These are phyloP conservation scores for Lateolabrax maculatus DNA, from an alignment of 2,797 vertebrate genomes.

Conservation along the genomic window DNA sequence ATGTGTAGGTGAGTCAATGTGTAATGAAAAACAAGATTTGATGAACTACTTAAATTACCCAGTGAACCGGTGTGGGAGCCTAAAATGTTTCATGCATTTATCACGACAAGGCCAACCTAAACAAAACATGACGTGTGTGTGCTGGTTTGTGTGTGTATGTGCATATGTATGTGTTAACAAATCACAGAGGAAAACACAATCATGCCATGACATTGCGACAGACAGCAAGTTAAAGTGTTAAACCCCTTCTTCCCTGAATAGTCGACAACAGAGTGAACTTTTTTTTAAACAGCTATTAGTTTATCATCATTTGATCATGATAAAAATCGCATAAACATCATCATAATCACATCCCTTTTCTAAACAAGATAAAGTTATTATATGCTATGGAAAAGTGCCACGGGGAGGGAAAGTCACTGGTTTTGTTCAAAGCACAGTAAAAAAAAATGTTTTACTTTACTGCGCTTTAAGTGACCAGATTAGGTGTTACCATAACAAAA, in stretches of 20 bases:
- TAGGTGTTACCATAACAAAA: background rate
- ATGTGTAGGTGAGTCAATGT: constrained; percentile 30
- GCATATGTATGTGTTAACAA: constrained; percentile 59
- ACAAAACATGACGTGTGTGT: constrained; percentile 62
- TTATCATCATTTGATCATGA: constrained; percentile 62
- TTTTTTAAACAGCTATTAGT: constrained; percentile 54
- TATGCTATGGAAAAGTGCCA: constrained; percentile 64
- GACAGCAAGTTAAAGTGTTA: constrained; percentile 76
- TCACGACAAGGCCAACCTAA: constrained; percentile 70
- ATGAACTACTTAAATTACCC: constrained; percentile 49
- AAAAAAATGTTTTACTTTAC: constrained; percentile 17
- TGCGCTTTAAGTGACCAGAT: constrained; percentile 27
- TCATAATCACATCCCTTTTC: constrained; percentile 74
- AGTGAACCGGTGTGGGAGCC: constrained; percentile 64
- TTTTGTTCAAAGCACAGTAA: constrained; percentile 50
- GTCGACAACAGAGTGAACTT: constrained; percentile 53
- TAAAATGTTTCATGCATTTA: constrained; percentile 81
- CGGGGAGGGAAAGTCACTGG: constrained; percentile 46
- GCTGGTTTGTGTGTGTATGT: constrained; percentile 52
- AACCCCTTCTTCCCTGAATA: constrained; percentile 79
- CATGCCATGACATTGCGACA: constrained; percentile 83
- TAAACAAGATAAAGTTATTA: constrained; percentile 67
- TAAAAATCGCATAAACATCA: constrained; percentile 68
- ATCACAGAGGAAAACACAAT: constrained; percentile 83
- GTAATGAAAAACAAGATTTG: constrained; percentile 33